Evolutionary conservation across 2,113 vertebrate genomes (phyloP).

Genomic region (Cephalopterus ornatus): DNA sequence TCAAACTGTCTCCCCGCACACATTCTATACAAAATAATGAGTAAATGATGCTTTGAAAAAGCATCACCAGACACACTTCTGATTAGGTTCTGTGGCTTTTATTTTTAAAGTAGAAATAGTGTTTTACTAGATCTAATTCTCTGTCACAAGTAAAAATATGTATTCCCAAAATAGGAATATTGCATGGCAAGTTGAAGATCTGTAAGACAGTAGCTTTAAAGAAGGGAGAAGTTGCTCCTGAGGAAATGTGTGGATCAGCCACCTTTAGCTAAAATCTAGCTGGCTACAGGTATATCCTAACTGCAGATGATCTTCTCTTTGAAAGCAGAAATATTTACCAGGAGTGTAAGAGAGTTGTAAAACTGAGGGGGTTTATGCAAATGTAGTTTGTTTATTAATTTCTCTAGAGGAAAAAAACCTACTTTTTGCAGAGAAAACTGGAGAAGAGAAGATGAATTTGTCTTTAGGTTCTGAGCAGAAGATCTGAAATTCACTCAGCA

Average conservation of each 20-base stretch:
- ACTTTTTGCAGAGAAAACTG: not conserved
- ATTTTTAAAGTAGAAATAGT: not conserved
- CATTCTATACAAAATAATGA: slow-evolving; percentile 26
- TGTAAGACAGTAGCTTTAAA: not conserved
- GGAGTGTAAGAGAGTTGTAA: not conserved
- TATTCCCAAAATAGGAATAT: not conserved
- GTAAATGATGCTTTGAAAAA: slow-evolving; percentile 25
- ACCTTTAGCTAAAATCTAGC: not conserved
- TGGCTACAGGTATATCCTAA: not conserved
- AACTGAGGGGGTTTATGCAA: not conserved
- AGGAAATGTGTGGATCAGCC: not conserved
- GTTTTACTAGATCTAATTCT: slow-evolving; percentile 14
- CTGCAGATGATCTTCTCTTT: not conserved
- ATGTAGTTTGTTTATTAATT: not conserved
- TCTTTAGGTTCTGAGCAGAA: not conserved
- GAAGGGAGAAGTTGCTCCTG: not conserved
- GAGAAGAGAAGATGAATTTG: not conserved
- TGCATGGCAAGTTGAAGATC: not conserved
- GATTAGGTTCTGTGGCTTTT: not conserved
- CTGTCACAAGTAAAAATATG: not conserved
- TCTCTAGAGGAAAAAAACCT: not conserved
- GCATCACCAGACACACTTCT: not conserved
- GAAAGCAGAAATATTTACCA: not conserved
- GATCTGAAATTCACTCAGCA: not conserved
- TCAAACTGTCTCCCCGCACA: slow-evolving; percentile 24